Percentiles rank a stretch among this genome's conserved stretches.
Conservation (phyloP, 2,888 invertebrate species). For the Cyrtodaria siliqua region DNA sequence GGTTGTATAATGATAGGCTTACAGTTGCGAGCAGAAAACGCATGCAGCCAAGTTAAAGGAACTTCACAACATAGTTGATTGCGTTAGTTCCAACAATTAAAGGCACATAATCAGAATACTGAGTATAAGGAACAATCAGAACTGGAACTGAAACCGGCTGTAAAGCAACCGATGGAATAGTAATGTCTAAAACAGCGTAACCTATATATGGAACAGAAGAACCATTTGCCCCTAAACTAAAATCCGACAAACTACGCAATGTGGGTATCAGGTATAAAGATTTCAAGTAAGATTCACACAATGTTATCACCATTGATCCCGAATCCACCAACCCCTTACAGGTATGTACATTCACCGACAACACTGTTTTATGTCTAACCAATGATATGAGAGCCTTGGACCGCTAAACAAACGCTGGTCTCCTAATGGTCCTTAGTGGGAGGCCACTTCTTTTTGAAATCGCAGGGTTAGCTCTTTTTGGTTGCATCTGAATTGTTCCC, state of each 20-base stretch:
- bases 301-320: constrained; percentile 19
- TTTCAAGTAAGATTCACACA: background rate
- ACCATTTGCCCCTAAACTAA: constrained; percentile 1
- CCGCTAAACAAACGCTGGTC: background rate
- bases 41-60: no score
- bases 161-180: background rate
- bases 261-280: background rate
- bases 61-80: background rate
- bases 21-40: no score
- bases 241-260: background rate
- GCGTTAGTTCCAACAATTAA: no score
- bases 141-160: constrained; percentile 10
- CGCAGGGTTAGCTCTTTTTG: background rate
- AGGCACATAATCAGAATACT: background rate
- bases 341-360: background rate
- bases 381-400: constrained; percentile 1
- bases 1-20: no score
- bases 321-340: constrained; percentile 10
- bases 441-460: constrained; percentile 1
- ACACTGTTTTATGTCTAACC: constrained; percentile 3
- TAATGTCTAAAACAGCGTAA: constrained; percentile 2
- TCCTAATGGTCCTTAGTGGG: constrained; percentile 4
- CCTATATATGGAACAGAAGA: background rate
- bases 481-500: background rate
- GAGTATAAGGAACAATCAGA: constrained; percentile 14